Evolutionary conservation across 2,888 invertebrate species (phyloP), one percentile per base, ranked within the genome.

Genomic region (Pandemis corylana): DNA sequence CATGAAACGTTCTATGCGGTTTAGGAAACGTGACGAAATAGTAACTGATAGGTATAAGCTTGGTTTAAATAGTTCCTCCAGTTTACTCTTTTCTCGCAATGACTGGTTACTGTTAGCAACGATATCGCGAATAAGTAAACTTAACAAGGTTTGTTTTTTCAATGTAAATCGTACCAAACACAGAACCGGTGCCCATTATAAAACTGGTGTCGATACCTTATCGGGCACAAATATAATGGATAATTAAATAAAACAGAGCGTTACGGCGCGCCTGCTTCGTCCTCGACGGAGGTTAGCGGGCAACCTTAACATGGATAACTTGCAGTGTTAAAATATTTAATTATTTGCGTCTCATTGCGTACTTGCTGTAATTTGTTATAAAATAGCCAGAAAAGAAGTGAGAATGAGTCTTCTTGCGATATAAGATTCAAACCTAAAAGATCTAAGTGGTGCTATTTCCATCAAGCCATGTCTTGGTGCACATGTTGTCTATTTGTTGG

Each of bases 291-390:
- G 75, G 75, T 71, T 71, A 70, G 62, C n/a, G 36, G 44, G 61
- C 42, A 75, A 56, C 75, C 75, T 75, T 75, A 75, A 71, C 75
- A 75, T 63, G 66, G 56, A 53, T 67, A 75, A 75, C 70, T 67
- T 36, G 70, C 56, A 51, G 66, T 69, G 69, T 75, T 75, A 66
- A 71, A 74, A 69, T 74, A 74, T 74, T 73, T 73, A 68, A 69
- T 73, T 72, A 64, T 74, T 66, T 74, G 74, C 65, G 0, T n/a
- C 42, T 49, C 44, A 44, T 20, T 65, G 49, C 46, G 46, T n/a
- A 59, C 59, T 28, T 28, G 20, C 42, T 42, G 20, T 51, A 61
- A 15, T 59, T 62, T 51, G 7, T 51, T n/a, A 44, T 51, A n/a
- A 12, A n/a, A 51, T 51, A n/a, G 13, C 13, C 6, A 5, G 7